Evolutionary conservation across 2,888 invertebrate genomes (phyloP), one percentile per base, ranked within the genome.

Genomic region (Brachylomia viminalis): DNA sequence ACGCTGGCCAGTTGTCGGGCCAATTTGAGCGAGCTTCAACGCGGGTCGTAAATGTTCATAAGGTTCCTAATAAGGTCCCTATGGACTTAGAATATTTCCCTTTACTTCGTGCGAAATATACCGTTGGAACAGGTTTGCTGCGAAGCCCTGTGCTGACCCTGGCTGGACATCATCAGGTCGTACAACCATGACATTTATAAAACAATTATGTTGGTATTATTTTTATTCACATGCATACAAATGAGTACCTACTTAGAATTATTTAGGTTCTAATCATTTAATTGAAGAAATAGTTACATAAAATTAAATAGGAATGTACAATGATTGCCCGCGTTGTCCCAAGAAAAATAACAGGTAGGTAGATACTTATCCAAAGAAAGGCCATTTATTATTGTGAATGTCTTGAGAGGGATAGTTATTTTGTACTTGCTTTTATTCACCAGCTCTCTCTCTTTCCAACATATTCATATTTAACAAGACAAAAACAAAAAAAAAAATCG

Each of bases 221-320:
- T 45, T 72, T 56, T 56, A 72, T 71, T 56, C 56, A 69, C 23
- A 54, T 45, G 7, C 27, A 68, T 42, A 23, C 8, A 65, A 17
- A 67, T 17, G n/a, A 69, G 17, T n/a, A 64, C 11, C 56, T 56
- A 71, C 27, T 58, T 58, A 73, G 23, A 71, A 72, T 47, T 58
- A 73, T 49, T 72, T 23, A 38, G 38, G 42, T 49, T 72, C 47
- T 49, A 72, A 49, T 72, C 13, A 59, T 47, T 54, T 56, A 10
- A 27, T 56, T 33, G 6, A 56, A 27, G 6, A 72, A n/a, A 20
- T n/a, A 30, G 6, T 47, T 13, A 58, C 13, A 42, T 42, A 15
- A 62, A 8, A 42, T 45, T 45, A 17, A 27, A 54, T 33, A 33
- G 45, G 52, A 72, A 52, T 72, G 68, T 72, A 66, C 52, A 52